Evolutionary conservation across 92 coral and sea anemone genomes (phyloP).

Genomic region (Actinernus sp.): DNA sequence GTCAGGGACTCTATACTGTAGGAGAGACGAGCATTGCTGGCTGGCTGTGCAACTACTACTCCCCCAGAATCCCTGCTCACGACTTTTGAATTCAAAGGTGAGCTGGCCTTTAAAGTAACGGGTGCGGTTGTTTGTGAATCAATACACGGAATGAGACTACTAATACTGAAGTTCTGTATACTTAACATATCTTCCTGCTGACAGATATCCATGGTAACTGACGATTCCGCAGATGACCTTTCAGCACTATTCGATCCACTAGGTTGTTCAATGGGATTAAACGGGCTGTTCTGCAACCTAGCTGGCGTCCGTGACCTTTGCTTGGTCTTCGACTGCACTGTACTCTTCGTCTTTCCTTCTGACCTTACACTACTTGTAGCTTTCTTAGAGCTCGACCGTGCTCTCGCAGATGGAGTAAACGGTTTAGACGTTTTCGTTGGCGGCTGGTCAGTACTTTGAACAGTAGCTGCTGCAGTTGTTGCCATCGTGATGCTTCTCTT

Average conservation of each 20-base stretch:
- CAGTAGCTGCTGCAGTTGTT: too few species aligned
- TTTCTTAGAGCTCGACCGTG: too few species aligned
- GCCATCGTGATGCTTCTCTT: too few species aligned
- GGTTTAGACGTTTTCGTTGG: too few species aligned
- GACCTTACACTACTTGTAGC: too few species aligned
- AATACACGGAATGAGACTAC: constrained; percentile 73
- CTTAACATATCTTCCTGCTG: constrained; percentile 81
- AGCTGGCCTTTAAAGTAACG: constrained; percentile 5
- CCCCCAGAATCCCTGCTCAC: background rate
- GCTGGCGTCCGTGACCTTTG: too few species aligned
- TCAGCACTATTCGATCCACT: background rate
- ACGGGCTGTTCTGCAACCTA: too few species aligned
- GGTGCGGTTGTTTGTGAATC: constrained; percentile 49
- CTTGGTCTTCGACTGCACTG: too few species aligned
- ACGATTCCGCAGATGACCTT: background rate
- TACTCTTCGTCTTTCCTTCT: too few species aligned
- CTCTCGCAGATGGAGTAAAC: too few species aligned
- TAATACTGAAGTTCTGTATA: constrained; percentile 71
- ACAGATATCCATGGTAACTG: constrained; percentile 59
- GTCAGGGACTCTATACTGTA: constrained; percentile 87
- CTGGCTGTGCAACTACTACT: background rate
- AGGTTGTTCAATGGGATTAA: too few species aligned
- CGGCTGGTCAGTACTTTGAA: too few species aligned
- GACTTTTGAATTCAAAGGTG: constrained; percentile 14
- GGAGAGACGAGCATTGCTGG: constrained; percentile 57